A percentile compares a stretch with the other conserved stretches of the same genome.
phyloP scores from a whole-genome alignment of 2,797 vertebrate genomes.

The Petrocephalus sullivani region DNA sequence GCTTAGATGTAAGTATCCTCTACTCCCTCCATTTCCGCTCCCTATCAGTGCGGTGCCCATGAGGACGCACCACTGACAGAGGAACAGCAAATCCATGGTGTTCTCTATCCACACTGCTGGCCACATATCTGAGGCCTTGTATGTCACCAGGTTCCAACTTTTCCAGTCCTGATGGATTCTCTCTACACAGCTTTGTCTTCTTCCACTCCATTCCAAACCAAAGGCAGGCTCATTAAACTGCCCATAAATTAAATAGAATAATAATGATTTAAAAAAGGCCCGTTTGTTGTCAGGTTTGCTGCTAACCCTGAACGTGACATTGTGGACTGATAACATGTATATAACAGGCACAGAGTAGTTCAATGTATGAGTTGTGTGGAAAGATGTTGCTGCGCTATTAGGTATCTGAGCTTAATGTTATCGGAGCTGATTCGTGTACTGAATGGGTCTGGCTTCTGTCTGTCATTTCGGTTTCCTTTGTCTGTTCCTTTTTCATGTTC shows the following conservation, averaged over 20 bases:
- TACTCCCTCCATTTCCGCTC: slow-evolving; percentile 16
- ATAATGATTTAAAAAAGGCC: background rate
- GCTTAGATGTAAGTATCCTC: slow-evolving; percentile 25
- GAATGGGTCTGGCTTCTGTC: background rate
- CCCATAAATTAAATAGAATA: background rate
- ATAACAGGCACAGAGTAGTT: background rate
- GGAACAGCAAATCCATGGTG: slow-evolving; percentile 26
- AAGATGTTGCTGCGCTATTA: background rate
- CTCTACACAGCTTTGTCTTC: background rate
- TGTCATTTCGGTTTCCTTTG: background rate
- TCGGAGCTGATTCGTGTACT: background rate
- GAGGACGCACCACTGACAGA: slow-evolving; percentile 13
- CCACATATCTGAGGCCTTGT: slow-evolving; percentile 41
- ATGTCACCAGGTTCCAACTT: slow-evolving; percentile 36
- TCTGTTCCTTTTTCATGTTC: background rate
- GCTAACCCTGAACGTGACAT: background rate
- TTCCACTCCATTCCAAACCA: background rate
- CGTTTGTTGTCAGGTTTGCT: background rate
- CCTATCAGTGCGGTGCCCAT: background rate
- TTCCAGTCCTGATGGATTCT: background rate
- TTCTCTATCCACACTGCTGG: slow-evolving; percentile 25
- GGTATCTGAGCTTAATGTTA: background rate
- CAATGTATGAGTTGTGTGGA: background rate
- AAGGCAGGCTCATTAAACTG: background rate
- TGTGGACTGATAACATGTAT: background rate